Evolutionary conservation across 1,140 invertebrate species (phyloP).

Genomic region (Hestina assimilis): DNA sequence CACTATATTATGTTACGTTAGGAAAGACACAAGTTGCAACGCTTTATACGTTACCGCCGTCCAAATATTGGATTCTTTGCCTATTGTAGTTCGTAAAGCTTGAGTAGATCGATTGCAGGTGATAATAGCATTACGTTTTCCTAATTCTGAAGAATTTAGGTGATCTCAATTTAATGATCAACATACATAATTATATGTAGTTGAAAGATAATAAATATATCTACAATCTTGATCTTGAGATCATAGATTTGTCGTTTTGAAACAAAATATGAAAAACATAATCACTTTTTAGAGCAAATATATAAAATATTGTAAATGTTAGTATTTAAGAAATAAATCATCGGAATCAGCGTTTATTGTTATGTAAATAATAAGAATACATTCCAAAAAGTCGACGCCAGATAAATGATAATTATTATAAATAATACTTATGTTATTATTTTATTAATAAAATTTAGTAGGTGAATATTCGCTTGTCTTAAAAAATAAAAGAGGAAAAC

Average conservation of each 20-base stretch:
- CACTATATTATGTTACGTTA: slow-evolving; percentile 11
- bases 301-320: background rate
- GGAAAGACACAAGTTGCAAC: slow-evolving; percentile 25
- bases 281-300: background rate
- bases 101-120: slow-evolving; percentile 2
- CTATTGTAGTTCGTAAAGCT: slow-evolving; percentile 13
- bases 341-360: background rate
- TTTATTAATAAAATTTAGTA: too few species aligned
- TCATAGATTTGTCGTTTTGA: background rate
- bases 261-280: background rate
- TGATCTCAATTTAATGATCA: background rate
- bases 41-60: slow-evolving; percentile 47
- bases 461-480: too few species aligned
- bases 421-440: too few species aligned
- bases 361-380: background rate
- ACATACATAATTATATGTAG: background rate
- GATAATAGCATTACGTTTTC: background rate
- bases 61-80: slow-evolving; percentile 34
- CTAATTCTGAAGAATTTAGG: background rate
- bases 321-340: too few species aligned
- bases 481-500: background rate
- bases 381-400: too few species aligned
- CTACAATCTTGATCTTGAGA: too few species aligned
- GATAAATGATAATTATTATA: too few species aligned
- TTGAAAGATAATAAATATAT: too few species aligned